Evolutionary conservation across 2,888 invertebrate species (phyloP), one percentile per base, ranked within the genome.

Genomic region (Troides oblongomaculatus): DNA sequence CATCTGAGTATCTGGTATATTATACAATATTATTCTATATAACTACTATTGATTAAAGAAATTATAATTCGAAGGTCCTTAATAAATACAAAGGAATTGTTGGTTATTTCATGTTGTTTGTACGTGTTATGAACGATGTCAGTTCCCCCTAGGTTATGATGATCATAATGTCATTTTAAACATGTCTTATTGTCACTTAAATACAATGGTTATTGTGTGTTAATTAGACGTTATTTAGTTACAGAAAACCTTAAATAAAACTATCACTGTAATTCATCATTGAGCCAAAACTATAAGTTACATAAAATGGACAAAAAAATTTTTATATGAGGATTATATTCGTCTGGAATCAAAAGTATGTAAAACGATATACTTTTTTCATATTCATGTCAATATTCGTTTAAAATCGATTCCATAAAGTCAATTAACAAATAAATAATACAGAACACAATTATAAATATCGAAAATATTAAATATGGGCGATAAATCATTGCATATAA

Each of bases 201-300:
- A 18, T 58, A 53, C 17, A 60, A 59, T 25, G 39, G 46, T 53
- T 64, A 53, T 23, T 61, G 39, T 30, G 21, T 43, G 46, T 39
- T 43, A 39, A 67, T 56, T 58, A 50, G 70, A 64, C 56, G 60
- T 10, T 56, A 60, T 30, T 60, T 63, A 50, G 59, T 64, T 59
- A 68, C 59, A 62, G 30, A 67, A 64, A 64, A 65, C 46, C 57
- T 67, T 60, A 71, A 56, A 67, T 59, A 64, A 70, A 43, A 67
- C 64, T 71, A 67, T 71, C 70, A 71, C 70, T 67, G 67, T 64
- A 62, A 71, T 71, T 67, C 67, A 71, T 46, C 67, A 71, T 71
- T 71, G 70, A 71, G 70, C 70, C 70, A 43, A 71, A 70, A 67
- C 30, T 70, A 66, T 70, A 62, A 39, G 18, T 58, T 60, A 66